phyloP scores from a whole-genome alignment of 2,797 vertebrate species.

The Siniperca scherzeri region DNA sequence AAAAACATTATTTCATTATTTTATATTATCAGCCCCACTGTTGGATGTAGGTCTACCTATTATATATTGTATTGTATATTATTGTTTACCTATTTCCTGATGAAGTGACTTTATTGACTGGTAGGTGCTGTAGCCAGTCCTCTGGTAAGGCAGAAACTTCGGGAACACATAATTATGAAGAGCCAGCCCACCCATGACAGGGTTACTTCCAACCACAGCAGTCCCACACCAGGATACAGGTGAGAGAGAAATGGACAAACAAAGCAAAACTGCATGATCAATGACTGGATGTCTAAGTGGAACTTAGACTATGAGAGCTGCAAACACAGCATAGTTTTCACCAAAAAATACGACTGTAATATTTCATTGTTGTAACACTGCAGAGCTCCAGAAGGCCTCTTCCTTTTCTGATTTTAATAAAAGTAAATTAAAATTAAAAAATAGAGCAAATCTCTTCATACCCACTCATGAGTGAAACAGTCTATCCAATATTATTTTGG shows the following conservation, averaged over 20 bases:
- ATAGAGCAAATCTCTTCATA: neutral
- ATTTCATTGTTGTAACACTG: neutral
- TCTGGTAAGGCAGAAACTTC: conserved; percentile 91
- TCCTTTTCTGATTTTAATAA: neutral
- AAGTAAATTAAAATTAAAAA: neutral
- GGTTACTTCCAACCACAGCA: conserved; percentile 74
- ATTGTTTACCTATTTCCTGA: conserved; percentile 3
- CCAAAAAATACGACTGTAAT: neutral
- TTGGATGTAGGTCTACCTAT: neutral
- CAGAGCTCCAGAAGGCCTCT: neutral
- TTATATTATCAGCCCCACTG: neutral
- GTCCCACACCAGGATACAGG: conserved; percentile 68
- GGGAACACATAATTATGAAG: conserved; percentile 89
- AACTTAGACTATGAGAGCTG: neutral
- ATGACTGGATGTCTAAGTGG: neutral
- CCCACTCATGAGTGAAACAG: neutral
- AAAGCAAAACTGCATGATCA: neutral
- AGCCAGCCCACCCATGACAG: conserved; percentile 88
- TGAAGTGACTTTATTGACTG: conserved; percentile 31
- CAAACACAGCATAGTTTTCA: neutral
- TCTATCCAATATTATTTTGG: conserved; percentile 33
- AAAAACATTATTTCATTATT: neutral
- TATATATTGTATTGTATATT: neutral
- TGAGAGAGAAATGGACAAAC: conserved; percentile 43
- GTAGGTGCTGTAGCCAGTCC: conserved; percentile 93